Evolutionary conservation across 2,113 vertebrate species (phyloP).

Genomic region (Callionymus lyra): DNA sequence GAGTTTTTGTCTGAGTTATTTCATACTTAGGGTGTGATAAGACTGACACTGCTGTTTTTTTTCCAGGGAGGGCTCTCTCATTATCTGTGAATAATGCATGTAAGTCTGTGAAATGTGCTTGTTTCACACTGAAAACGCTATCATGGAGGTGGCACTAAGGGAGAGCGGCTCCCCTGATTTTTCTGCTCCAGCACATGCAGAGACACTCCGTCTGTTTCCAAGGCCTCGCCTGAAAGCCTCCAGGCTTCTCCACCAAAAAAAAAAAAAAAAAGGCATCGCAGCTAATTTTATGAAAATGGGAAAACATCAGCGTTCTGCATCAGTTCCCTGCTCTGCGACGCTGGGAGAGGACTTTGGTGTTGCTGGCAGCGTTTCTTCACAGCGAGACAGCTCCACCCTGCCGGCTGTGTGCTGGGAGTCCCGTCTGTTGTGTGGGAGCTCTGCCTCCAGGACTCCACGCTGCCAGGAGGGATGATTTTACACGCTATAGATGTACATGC

Average conservation of each 20-base stretch:
- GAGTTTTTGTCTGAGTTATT: too few relatives aligned
- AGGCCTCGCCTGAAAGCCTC: slow-evolving; percentile 24
- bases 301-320: slow-evolving; percentile 28
- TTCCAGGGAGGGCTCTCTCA: slow-evolving; percentile 14
- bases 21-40: too few relatives aligned
- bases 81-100: slow-evolving; percentile 20
- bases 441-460: slow-evolving; percentile 42
- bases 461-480: slow-evolving; percentile 32
- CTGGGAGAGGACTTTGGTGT: slow-evolving; percentile 33
- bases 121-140: slow-evolving; percentile 2
- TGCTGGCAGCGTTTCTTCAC: slow-evolving; percentile 32
- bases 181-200: slow-evolving; percentile 14
- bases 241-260: slow-evolving; percentile 15
- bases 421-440: slow-evolving; percentile 58
- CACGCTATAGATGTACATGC: slow-evolving; percentile 27
- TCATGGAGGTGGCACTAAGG: neutral
- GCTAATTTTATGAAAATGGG: slow-evolving; percentile 24
- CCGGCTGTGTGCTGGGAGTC: slow-evolving; percentile 53
- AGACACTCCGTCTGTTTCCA: slow-evolving; percentile 26
- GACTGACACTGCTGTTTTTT: too few relatives aligned
- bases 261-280: neutral
- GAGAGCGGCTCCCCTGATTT: slow-evolving; percentile 9
- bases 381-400: slow-evolving; percentile 52
- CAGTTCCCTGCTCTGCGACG: slow-evolving; percentile 30
- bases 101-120: slow-evolving; percentile 1